phyloP scores from a whole-genome alignment of 2,888 invertebrate species.

The Epinotia bilunana region DNA sequence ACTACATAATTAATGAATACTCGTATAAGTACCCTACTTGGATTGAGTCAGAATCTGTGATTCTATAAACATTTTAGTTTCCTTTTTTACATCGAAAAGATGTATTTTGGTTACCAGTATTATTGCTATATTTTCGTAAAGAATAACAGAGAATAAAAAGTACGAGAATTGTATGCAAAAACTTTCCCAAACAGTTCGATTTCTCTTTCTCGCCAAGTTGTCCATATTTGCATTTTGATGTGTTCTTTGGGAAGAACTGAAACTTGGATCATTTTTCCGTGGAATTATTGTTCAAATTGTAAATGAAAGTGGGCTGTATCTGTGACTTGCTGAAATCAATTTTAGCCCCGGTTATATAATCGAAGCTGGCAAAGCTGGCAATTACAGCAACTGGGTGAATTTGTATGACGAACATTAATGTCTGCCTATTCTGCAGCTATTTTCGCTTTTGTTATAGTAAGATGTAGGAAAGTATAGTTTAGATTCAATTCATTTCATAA shows the following conservation, averaged over 20 bases:
- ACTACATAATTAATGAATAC: background rate
- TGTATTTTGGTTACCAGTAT: background rate
- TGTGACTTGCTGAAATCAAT: background rate
- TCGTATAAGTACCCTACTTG: background rate
- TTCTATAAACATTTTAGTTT: conserved; percentile 1
- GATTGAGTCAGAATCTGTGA: background rate
- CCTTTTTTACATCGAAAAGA: too few species aligned
- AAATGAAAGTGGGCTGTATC: background rate
- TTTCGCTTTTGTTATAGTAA: too few species aligned
- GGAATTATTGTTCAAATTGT: background rate
- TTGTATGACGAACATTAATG: too few species aligned
- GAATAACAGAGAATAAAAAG: conserved; percentile 15
- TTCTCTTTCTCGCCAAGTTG: conserved; percentile 29
- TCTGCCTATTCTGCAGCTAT: too few species aligned
- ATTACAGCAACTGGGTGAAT: too few species aligned
- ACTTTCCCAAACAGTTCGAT: conserved; percentile 35
- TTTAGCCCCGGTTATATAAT: too few species aligned
- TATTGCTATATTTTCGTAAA: background rate
- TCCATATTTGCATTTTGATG: conserved; percentile 42
- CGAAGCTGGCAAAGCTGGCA: too few species aligned
- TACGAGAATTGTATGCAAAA: conserved; percentile 28
- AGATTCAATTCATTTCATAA: too few species aligned
- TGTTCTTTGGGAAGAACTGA: conserved; percentile 37
- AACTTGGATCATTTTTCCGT: conserved; percentile 33
- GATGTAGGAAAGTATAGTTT: too few species aligned